Evolutionary conservation across 2,797 vertebrate species (phyloP).

Genomic region (Melanotaenia nigrans): DNA sequence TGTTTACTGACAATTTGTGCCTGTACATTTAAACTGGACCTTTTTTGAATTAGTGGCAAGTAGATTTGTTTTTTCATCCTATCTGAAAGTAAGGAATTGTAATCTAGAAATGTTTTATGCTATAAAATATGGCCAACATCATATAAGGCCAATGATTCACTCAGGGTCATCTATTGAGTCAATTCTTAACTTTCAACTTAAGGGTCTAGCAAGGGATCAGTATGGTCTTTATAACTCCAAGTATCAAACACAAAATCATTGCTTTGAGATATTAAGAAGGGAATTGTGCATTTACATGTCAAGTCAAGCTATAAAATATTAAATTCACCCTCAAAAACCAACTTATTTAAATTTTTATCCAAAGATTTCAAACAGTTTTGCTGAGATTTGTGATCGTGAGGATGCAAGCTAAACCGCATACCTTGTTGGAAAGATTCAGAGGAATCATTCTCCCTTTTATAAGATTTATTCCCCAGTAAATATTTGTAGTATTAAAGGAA

Average conservation of each 20-base stretch:
- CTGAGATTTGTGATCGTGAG: slow-evolving; percentile 61
- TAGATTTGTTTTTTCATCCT: slow-evolving; percentile 32
- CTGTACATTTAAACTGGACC: slow-evolving; percentile 83
- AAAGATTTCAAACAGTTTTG: slow-evolving; percentile 34
- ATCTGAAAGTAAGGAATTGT: slow-evolving; percentile 64
- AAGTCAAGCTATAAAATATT: slow-evolving; percentile 46
- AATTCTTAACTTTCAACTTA: slow-evolving; percentile 65
- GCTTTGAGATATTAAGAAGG: slow-evolving; percentile 67
- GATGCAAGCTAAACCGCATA: slow-evolving; percentile 17
- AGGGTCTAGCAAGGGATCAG: slow-evolving; percentile 69
- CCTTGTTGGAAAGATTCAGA: slow-evolving; percentile 1
- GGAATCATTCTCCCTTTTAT: slow-evolving; percentile 18
- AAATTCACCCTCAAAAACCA: slow-evolving; percentile 33
- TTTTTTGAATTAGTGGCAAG: slow-evolving; percentile 62
- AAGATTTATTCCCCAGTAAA: neutral
- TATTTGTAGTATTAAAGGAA: slow-evolving; percentile 6
- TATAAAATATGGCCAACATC: slow-evolving; percentile 69
- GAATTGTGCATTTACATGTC: slow-evolving; percentile 59
- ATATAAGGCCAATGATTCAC: slow-evolving; percentile 77
- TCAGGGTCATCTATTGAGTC: slow-evolving; percentile 80
- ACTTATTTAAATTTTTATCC: slow-evolving; percentile 8
- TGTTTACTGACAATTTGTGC: slow-evolving; percentile 82
- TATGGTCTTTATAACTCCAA: slow-evolving; percentile 56
- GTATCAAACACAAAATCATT: slow-evolving; percentile 59
- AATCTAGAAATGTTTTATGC: slow-evolving; percentile 65